Percentiles rank a stretch among this genome's conserved stretches.
Evolutionary conservation across 1,140 invertebrate species (phyloP).

Genomic region (Colletes gigas): DNA sequence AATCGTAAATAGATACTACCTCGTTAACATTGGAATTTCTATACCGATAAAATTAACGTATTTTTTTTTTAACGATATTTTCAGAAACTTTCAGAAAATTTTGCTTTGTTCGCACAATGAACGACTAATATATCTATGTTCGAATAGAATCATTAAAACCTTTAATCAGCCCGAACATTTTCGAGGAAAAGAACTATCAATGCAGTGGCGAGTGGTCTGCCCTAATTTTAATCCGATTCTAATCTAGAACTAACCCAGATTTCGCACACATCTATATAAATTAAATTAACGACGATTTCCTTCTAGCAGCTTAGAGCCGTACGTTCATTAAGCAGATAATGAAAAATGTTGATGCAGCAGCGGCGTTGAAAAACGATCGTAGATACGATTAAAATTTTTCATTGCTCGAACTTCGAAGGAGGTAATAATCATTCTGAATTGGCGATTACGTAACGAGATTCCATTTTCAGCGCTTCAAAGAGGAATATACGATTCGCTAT

Average conservation of each 20-base stretch:
- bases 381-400: background rate
- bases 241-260: constrained; percentile 45
- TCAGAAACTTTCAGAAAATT: too few species aligned
- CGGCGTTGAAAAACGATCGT: background rate
- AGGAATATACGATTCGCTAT: background rate
- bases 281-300: constrained; percentile 21
- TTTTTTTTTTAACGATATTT: too few species aligned
- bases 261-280: constrained; percentile 10
- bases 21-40: too few species aligned
- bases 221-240: constrained; percentile 42
- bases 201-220: background rate
- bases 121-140: too few species aligned
- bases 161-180: background rate
- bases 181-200: background rate
- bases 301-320: background rate
- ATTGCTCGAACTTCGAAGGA: background rate
- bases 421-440: background rate
- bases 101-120: too few species aligned
- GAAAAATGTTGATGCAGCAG: constrained; percentile 10
- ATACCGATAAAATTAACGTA: too few species aligned
- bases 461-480: background rate
- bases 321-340: constrained; percentile 20
- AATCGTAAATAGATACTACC: too few species aligned
- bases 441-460: constrained; percentile 5
- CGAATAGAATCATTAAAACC: background rate